A percentile compares a stretch with the other conserved stretches of the same genome.
Evolutionary conservation across 2,113 vertebrate genomes (phyloP).

Genomic region (Pandion haliaetus): DNA sequence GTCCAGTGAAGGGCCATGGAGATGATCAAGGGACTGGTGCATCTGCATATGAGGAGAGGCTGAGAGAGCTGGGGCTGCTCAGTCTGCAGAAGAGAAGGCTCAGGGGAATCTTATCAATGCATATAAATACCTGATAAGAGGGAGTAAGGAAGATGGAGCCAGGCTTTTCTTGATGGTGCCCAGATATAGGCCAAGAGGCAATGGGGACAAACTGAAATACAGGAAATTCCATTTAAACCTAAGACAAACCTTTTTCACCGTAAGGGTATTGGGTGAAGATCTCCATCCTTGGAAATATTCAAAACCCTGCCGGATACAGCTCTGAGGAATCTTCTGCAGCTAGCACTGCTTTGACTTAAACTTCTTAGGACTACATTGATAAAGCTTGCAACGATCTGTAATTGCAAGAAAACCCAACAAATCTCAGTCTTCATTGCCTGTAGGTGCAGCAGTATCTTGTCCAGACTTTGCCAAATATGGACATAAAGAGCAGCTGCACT

Average conservation of each 20-base stretch:
- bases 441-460: background rate
- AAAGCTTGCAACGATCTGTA: background rate
- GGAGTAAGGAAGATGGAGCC: background rate
- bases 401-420: background rate
- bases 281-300: background rate
- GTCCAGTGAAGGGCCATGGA: background rate
- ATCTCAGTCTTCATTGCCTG: background rate
- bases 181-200: background rate
- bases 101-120: background rate
- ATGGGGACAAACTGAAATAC: background rate
- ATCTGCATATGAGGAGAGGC: background rate
- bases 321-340: background rate
- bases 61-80: background rate
- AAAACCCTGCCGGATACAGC: background rate
- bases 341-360: background rate
- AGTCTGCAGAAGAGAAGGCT: background rate
- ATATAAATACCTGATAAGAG: background rate
- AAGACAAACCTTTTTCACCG: background rate
- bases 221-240: background rate
- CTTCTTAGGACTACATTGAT: background rate
- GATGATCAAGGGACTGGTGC: no score
- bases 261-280: background rate
- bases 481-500: background rate
- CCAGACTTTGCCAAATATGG: background rate
- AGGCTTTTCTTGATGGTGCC: background rate